These are phyloP conservation scores for Nephotettix cincticeps DNA, from an alignment of 1,140 invertebrate genomes.

Conservation along the genomic window DNA sequence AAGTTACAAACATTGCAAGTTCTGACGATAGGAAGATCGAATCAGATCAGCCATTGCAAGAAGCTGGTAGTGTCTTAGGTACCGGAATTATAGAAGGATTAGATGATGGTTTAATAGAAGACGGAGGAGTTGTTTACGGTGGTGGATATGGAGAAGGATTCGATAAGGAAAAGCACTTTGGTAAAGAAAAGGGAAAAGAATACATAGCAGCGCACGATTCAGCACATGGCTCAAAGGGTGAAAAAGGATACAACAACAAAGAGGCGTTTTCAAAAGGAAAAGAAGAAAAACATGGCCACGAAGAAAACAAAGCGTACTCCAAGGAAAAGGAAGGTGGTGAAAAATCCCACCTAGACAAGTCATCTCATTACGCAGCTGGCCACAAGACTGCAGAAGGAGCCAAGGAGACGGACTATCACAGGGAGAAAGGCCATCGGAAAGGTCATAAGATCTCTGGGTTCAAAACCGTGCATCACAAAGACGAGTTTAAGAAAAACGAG, in stretches of 20 bases:
- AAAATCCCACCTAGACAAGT: constrained; percentile 41
- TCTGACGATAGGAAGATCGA: not conserved
- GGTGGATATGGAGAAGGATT: not conserved
- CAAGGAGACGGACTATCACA: constrained; percentile 33
- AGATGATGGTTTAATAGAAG: not conserved
- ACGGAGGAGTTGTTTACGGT: not conserved
- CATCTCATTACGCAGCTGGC: constrained; percentile 48
- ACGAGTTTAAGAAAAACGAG: constrained; percentile 63
- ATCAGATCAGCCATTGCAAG: constrained; percentile 10
- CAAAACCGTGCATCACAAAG: constrained; percentile 63
- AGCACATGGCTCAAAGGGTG: constrained; percentile 54
- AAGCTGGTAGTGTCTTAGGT: not conserved
- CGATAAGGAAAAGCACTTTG: constrained; percentile 30
- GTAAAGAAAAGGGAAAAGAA: constrained; percentile 39
- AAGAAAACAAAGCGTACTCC: constrained; percentile 38
- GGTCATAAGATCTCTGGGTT: constrained; percentile 64
- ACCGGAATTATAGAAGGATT: not conserved
- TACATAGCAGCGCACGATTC: constrained; percentile 37
- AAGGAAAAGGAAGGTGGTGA: constrained; percentile 40
- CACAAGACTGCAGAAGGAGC: constrained; percentile 45
- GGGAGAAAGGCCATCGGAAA: constrained; percentile 58
- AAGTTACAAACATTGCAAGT: not conserved
- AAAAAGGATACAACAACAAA: constrained; percentile 59
- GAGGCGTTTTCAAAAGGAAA: constrained; percentile 47
- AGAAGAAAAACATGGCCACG: constrained; percentile 39